phyloP scores from a whole-genome alignment of 2,113 vertebrate genomes.

The Barnardius zonarius region DNA sequence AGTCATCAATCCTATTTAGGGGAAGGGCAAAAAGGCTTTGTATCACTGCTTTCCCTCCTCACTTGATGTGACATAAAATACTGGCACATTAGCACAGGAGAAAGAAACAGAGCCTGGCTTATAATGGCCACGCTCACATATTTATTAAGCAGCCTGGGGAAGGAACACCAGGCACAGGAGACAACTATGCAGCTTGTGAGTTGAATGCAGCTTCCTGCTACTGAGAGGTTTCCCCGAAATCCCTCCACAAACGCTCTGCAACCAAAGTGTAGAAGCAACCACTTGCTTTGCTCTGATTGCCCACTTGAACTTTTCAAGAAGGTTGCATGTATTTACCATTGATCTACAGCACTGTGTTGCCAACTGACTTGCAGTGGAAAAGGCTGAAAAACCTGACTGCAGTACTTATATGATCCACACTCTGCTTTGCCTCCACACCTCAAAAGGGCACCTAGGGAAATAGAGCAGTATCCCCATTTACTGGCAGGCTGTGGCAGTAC shows the following conservation, averaged over 20 bases:
- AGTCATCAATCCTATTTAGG: slow-evolving; percentile 1
- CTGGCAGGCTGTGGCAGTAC: background rate
- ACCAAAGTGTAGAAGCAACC: background rate
- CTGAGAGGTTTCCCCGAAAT: slow-evolving; percentile 24
- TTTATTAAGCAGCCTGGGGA: background rate
- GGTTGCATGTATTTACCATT: background rate
- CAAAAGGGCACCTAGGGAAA: background rate
- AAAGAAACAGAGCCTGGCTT: background rate
- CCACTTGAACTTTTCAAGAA: slow-evolving; percentile 51
- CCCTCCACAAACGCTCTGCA: background rate
- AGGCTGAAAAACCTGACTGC: background rate
- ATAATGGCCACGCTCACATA: background rate
- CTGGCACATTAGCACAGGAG: background rate
- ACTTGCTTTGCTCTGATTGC: slow-evolving; percentile 13
- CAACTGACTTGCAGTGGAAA: background rate
- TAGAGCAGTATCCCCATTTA: background rate
- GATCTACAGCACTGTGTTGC: background rate
- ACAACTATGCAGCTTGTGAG: background rate
- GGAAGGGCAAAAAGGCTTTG: background rate
- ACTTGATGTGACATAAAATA: background rate
- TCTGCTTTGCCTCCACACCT: fast-evolving
- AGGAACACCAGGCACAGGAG: background rate
- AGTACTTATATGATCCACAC: fast-evolving
- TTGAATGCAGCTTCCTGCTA: background rate
- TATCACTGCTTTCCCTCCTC: background rate